A percentile compares a stretch with the other conserved stretches of the same genome.
These are phyloP conservation scores for Delia radicum DNA, from an alignment of 1,140 invertebrate genomes.

Conservation along the genomic window DNA sequence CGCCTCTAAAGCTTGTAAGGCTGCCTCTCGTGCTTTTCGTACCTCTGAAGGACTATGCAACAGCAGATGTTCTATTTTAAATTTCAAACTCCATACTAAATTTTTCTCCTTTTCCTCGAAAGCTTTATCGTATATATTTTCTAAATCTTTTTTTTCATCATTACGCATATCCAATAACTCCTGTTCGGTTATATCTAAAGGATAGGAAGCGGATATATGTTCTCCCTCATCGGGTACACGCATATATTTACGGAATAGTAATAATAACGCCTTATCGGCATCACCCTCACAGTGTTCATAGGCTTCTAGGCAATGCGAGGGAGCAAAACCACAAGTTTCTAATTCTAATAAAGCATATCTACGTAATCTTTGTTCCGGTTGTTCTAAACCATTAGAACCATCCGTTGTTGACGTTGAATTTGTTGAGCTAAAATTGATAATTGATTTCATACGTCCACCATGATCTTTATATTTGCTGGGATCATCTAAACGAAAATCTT, in stretches of 20 bases:
- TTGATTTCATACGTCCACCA: constrained; percentile 65
- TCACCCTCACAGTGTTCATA: constrained; percentile 64
- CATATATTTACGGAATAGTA: constrained; percentile 69
- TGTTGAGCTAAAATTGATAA: constrained; percentile 64
- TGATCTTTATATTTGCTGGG: constrained; percentile 65
- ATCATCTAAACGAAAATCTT: constrained; percentile 62
- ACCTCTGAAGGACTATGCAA: constrained; percentile 60
- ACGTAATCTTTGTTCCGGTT: constrained; percentile 63
- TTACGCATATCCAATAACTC: constrained; percentile 65
- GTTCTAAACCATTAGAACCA: constrained; percentile 24
- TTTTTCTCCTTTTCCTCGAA: constrained; percentile 68
- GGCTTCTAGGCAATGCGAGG: constrained; percentile 71
- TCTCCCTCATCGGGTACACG: constrained; percentile 43
- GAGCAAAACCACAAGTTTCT: constrained; percentile 72
- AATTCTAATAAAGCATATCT: constrained; percentile 70
- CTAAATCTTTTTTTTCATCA: constrained; percentile 70
- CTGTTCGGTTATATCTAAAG: constrained; percentile 54
- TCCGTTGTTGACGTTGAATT: constrained; percentile 53
- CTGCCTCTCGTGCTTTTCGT: constrained; percentile 57
- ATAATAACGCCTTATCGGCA: constrained; percentile 66
- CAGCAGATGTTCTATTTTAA: constrained; percentile 68
- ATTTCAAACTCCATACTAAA: constrained; percentile 66
- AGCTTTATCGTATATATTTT: constrained; percentile 71
- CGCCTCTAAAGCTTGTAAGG: constrained; percentile 37
- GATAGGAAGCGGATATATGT: constrained; percentile 30